These are phyloP conservation scores for Schrankia costaestrigalis DNA, from an alignment of 2,888 invertebrate species.

Conservation along the genomic window DNA sequence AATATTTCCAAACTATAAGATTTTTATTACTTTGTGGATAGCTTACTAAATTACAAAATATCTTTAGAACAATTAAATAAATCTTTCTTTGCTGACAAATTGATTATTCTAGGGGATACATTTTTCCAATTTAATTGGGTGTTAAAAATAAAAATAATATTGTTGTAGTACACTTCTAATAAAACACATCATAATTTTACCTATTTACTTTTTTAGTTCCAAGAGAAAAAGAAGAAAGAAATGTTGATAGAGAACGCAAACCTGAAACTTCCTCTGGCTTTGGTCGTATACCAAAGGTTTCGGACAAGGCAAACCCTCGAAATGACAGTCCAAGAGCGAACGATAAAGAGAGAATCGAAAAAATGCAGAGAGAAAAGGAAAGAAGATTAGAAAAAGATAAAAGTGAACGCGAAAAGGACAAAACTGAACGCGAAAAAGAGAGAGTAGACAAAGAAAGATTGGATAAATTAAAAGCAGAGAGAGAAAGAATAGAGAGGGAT, in stretches of 20 bases:
- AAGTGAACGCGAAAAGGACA: conserved; percentile 40
- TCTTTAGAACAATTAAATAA: too few relatives aligned
- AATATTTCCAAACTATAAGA: too few relatives aligned
- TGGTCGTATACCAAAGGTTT: conserved; percentile 78
- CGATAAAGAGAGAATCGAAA: conserved; percentile 44
- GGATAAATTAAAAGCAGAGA: conserved; percentile 64
- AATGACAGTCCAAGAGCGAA: conserved; percentile 44
- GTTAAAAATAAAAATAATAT: too few relatives aligned
- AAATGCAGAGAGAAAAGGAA: conserved; percentile 37
- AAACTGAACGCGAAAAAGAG: conserved; percentile 51
- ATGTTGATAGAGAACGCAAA: conserved; percentile 53
- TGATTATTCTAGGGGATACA: too few relatives aligned
- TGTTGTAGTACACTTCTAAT: too few relatives aligned
- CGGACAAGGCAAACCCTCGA: conserved; percentile 51
- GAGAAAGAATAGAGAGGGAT: conserved; percentile 68
- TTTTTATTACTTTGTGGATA: too few relatives aligned
- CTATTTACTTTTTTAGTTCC: conserved; percentile 2
- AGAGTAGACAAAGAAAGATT: conserved; percentile 58
- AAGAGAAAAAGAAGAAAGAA: conserved; percentile 30
- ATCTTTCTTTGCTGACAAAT: too few relatives aligned
- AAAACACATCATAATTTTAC: not conserved
- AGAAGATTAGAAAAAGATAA: conserved; percentile 37
- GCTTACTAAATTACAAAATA: too few relatives aligned
- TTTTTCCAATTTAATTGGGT: too few relatives aligned
- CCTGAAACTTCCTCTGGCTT: conserved; percentile 47